phyloP scores from a whole-genome alignment of 1,140 invertebrate species.

The Pantala flavescens region DNA sequence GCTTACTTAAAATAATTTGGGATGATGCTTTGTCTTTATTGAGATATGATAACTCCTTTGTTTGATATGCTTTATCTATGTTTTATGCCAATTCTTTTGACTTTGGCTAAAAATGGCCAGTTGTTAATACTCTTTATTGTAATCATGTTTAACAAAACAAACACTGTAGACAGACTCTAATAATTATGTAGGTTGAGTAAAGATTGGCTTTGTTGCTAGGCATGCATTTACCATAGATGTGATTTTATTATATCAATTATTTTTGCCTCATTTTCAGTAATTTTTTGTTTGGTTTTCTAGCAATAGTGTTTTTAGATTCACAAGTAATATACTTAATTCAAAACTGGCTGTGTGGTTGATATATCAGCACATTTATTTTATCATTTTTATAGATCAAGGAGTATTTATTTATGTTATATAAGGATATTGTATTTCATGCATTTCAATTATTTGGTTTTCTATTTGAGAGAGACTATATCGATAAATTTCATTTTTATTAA shows the following conservation, averaged over 20 bases:
- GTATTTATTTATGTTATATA: no score
- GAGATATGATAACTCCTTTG: neutral
- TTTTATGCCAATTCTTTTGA: neutral
- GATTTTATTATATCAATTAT: neutral
- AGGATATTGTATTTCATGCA: no score
- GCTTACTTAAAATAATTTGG: neutral
- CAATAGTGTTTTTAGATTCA: neutral
- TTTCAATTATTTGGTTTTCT: no score
- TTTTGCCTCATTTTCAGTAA: neutral
- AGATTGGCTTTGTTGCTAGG: neutral
- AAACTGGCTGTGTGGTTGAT: no score
- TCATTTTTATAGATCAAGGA: no score
- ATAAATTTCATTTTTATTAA: no score
- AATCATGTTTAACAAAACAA: neutral
- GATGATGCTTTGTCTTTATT: neutral
- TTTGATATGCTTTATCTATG: neutral
- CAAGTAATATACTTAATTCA: no score
- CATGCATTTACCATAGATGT: neutral
- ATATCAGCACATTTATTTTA: no score
- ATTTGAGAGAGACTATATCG: no score
- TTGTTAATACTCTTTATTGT: neutral
- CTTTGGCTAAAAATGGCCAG: neutral
- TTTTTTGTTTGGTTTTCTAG: neutral
- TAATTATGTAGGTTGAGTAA: neutral
- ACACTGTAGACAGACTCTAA: neutral